A percentile compares a stretch with the other conserved stretches of the same genome.
These are phyloP conservation scores for Agrochola lychnidis DNA, from an alignment of 2,888 invertebrate species.

Conservation along the genomic window DNA sequence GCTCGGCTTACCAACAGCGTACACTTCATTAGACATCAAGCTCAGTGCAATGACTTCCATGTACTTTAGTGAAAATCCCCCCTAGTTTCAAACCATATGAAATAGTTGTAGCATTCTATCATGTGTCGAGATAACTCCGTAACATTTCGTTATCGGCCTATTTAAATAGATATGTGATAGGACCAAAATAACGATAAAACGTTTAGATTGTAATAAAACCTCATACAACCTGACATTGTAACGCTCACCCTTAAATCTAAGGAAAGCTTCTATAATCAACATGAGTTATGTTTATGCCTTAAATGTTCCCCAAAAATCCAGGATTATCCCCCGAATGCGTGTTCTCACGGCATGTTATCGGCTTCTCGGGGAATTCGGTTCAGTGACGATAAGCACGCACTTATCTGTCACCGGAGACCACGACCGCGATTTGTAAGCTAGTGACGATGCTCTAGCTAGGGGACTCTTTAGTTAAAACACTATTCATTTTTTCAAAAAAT, in stretches of 20 bases:
- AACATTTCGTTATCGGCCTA: conserved; percentile 37
- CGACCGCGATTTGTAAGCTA: conserved; percentile 75
- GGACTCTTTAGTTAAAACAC: conserved; percentile 51
- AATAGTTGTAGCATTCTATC: conserved; percentile 16
- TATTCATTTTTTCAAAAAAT: conserved; percentile 51
- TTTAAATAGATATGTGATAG: conserved; percentile 44
- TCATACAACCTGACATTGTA: conserved; percentile 65
- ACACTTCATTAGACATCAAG: conserved; percentile 64
- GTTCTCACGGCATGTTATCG: conserved; percentile 86
- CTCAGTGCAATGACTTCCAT: conserved; percentile 52
- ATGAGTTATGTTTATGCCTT: conserved; percentile 73
- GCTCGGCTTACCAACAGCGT: conserved; percentile 57
- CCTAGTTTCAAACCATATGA: conserved; percentile 38
- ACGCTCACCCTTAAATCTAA: conserved; percentile 54
- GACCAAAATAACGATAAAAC: conserved; percentile 47
- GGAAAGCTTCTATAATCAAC: conserved; percentile 73
- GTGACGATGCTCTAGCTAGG: conserved; percentile 60
- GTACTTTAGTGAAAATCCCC: conserved; percentile 30
- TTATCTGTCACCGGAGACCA: conserved; percentile 80
- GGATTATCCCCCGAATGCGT: conserved; percentile 76
- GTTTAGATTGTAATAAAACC: conserved; percentile 57
- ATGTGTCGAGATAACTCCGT: conserved; percentile 20
- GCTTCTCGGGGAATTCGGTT: conserved; percentile 77
- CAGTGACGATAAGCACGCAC: conserved; percentile 82
- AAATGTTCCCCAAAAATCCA: conserved; percentile 73